A percentile compares a stretch with the other conserved stretches of the same genome.
Conservation (phyloP, 2,888 invertebrate species). For the Heliconius ismenius region DNA sequence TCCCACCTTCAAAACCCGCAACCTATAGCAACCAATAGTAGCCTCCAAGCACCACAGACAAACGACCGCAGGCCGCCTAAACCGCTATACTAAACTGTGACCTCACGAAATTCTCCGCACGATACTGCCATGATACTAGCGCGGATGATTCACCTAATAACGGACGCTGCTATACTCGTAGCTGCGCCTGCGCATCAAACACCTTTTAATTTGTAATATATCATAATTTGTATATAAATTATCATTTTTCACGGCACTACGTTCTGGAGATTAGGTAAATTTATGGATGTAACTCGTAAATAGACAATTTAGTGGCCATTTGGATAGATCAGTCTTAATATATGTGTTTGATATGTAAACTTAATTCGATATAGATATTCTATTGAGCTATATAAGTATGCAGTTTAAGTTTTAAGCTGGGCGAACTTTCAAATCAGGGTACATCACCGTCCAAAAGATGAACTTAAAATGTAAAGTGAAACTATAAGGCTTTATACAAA, state of each 20-base stretch:
- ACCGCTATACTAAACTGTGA: slow-evolving; percentile 82
- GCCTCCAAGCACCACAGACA: slow-evolving; percentile 54
- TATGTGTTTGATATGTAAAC: slow-evolving; percentile 29
- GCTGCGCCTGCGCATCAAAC: slow-evolving; percentile 50
- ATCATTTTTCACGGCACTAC: slow-evolving; percentile 16
- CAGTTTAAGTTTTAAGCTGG: slow-evolving; percentile 37
- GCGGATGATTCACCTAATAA: slow-evolving; percentile 76
- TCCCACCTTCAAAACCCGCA: slow-evolving; percentile 50
- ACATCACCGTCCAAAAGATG: slow-evolving; percentile 55
- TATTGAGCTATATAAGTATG: slow-evolving; percentile 27
- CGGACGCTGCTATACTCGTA: slow-evolving; percentile 54
- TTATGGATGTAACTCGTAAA: slow-evolving; percentile 20
- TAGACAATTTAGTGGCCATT: slow-evolving; percentile 27
- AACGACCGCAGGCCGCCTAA: slow-evolving; percentile 78
- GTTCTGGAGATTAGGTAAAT: slow-evolving; percentile 21
- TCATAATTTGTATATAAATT: slow-evolving; percentile 25
- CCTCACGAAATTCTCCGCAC: slow-evolving; percentile 80
- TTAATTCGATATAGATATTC: slow-evolving; percentile 24
- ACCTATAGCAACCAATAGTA: slow-evolving; percentile 46
- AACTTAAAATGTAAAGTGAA: slow-evolving; percentile 71
- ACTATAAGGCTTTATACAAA: slow-evolving; percentile 65
- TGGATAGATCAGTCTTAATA: slow-evolving; percentile 6
- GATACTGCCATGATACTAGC: slow-evolving; percentile 64
- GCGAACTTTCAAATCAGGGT: slow-evolving; percentile 46
- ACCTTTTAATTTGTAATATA: slow-evolving; percentile 27